Evolutionary conservation across 2,797 vertebrate species (phyloP).

Genomic region (Aphelocoma californica): DNA sequence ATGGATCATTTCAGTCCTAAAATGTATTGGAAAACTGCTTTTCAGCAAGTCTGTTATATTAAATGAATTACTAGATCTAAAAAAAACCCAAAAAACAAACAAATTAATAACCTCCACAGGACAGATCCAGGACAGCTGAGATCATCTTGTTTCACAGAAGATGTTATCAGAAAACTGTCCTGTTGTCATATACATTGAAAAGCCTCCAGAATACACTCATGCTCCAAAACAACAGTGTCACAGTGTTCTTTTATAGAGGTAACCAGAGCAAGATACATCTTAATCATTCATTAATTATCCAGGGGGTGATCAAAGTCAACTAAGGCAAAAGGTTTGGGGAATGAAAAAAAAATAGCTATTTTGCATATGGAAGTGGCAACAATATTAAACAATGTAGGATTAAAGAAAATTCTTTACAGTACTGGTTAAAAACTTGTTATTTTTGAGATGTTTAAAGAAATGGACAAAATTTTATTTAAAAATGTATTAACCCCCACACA

Average conservation of each 20-base stretch:
- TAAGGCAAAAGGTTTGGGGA: background rate
- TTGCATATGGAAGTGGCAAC: background rate
- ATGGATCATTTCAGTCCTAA: background rate
- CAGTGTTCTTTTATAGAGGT: background rate
- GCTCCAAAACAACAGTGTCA: background rate
- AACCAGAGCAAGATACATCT: background rate
- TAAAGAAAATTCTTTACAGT: background rate
- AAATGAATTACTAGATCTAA: background rate
- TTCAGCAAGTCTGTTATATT: background rate
- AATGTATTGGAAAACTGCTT: background rate
- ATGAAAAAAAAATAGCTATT: background rate
- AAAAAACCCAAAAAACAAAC: background rate
- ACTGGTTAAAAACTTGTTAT: background rate
- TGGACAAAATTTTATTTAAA: background rate
- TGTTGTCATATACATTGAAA: background rate
- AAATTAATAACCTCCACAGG: background rate
- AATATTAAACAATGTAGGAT: background rate
- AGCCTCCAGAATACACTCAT: background rate
- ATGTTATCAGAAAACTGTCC: background rate
- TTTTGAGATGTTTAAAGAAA: background rate
- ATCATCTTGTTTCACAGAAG: background rate
- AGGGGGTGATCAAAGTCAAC: background rate
- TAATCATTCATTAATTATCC: background rate
- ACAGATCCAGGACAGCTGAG: background rate
- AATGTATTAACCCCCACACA: background rate